These are phyloP conservation scores for Masticophis lateralis DNA, from an alignment of 2,797 vertebrate species.

Conservation along the genomic window DNA sequence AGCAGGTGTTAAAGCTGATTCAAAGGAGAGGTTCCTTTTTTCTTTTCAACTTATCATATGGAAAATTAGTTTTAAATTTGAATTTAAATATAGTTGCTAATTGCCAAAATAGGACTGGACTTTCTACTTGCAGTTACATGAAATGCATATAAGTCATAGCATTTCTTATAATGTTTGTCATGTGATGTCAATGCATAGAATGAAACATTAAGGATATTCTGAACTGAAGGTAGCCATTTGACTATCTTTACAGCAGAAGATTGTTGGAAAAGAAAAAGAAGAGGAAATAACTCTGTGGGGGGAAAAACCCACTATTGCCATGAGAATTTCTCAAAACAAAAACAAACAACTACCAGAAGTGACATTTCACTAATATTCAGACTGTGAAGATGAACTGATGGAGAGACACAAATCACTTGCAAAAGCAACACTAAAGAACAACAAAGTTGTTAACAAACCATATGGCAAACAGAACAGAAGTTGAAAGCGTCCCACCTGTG, in stretches of 20 bases:
- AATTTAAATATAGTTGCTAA: neutral
- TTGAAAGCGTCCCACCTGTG: constrained; percentile 88
- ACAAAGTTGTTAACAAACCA: constrained; percentile 61
- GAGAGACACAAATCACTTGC: constrained; percentile 60
- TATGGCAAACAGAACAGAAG: constrained; percentile 75
- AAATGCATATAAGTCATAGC: neutral
- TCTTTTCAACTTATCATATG: neutral
- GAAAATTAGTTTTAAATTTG: neutral
- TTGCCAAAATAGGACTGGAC: neutral
- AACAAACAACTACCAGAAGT: constrained; percentile 57
- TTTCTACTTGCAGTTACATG: neutral
- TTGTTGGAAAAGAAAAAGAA: neutral
- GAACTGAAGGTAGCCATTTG: constrained; percentile 28
- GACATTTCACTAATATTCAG: constrained; percentile 66
- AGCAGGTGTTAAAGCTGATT: neutral
- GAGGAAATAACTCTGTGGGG: constrained; percentile 10
- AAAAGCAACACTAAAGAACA: constrained; percentile 62
- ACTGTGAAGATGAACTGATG: constrained; percentile 61
- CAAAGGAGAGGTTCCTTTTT: neutral
- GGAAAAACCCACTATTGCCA: constrained; percentile 20
- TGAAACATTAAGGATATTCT: neutral
- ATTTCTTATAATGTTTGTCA: neutral
- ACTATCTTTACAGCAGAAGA: constrained; percentile 16
- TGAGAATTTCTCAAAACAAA: constrained; percentile 43
- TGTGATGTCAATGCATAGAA: neutral